Evolutionary conservation across 2,888 invertebrate species (phyloP).

Genomic region (Rotaria socialis): DNA sequence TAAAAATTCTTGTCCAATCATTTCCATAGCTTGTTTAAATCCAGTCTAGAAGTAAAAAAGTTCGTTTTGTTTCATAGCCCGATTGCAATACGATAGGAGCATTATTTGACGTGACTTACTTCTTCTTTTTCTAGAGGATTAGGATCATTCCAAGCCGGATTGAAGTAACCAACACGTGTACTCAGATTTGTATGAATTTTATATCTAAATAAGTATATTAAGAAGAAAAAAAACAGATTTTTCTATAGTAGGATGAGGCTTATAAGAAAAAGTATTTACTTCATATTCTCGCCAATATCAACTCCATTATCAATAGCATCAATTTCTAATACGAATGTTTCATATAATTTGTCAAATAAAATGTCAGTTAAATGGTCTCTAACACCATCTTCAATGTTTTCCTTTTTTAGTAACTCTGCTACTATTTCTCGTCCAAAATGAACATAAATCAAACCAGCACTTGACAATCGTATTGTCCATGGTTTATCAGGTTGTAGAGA

Average conservation of each 20-base stretch:
- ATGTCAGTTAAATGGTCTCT: slow-evolving; percentile 51
- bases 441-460: slow-evolving; percentile 84
- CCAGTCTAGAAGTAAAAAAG: slow-evolving; percentile 54
- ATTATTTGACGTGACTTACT: background rate
- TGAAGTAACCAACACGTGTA: slow-evolving; percentile 71
- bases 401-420: slow-evolving; percentile 61
- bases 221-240: background rate
- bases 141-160: slow-evolving; percentile 73
- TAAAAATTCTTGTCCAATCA: slow-evolving; percentile 76
- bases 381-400: slow-evolving; percentile 59
- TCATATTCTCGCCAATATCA: slow-evolving; percentile 55
- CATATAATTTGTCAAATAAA: slow-evolving; percentile 69
- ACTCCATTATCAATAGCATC: slow-evolving; percentile 98
- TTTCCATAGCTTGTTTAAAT: slow-evolving; percentile 73
- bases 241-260: no score
- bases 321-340: slow-evolving; percentile 80
- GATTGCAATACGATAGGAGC: no score
- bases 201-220: slow-evolving; percentile 62
- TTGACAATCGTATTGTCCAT: slow-evolving; percentile 72
- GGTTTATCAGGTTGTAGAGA: slow-evolving; percentile 53
- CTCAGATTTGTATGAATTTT: slow-evolving; percentile 75
- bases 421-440: slow-evolving; percentile 81
- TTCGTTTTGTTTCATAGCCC: no score
- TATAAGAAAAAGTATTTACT: background rate
- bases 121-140: slow-evolving; percentile 61